Conservation (phyloP, 2,888 invertebrate genomes). For the Aphrophora alni region DNA sequence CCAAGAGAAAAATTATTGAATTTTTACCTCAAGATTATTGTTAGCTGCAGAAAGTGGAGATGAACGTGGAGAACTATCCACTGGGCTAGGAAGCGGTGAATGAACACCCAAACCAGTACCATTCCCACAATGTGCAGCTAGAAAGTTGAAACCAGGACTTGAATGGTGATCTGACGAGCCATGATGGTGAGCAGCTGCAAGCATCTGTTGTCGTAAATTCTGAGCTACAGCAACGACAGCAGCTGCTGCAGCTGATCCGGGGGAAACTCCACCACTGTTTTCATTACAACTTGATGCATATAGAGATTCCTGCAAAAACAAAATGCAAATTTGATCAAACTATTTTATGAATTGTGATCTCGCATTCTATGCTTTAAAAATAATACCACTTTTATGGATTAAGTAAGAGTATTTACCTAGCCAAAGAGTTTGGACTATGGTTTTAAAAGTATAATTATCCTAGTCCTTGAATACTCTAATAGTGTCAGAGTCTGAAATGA, state of each 20-base stretch:
- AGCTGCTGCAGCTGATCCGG: conserved; percentile 78
- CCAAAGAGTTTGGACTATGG: too few species aligned
- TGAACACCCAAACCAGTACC: conserved; percentile 43
- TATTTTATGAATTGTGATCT: too few species aligned
- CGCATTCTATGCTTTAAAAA: too few species aligned
- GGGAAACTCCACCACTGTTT: conserved; percentile 58
- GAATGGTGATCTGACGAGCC: background rate
- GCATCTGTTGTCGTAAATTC: conserved; percentile 85
- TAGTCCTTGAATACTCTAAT: too few species aligned
- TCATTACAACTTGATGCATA: conserved; percentile 27
- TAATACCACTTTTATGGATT: too few species aligned
- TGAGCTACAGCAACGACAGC: conserved; percentile 88
- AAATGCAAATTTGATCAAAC: background rate
- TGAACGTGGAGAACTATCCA: conserved; percentile 49
- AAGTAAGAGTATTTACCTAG: too few species aligned
- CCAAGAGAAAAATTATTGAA: too few species aligned
- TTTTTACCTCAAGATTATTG: conserved; percentile 51
- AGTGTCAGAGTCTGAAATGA: too few species aligned
- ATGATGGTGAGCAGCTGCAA: conserved; percentile 61
- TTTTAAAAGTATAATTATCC: too few species aligned
- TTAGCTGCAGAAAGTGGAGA: conserved; percentile 49
- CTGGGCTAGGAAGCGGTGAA: conserved; percentile 57
- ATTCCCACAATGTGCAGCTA: conserved; percentile 60
- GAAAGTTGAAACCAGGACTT: conserved; percentile 52
- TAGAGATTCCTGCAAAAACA: conserved; percentile 21